Conservation (phyloP, 92 coral and sea anemone genomes). For the Porites lobata region DNA sequence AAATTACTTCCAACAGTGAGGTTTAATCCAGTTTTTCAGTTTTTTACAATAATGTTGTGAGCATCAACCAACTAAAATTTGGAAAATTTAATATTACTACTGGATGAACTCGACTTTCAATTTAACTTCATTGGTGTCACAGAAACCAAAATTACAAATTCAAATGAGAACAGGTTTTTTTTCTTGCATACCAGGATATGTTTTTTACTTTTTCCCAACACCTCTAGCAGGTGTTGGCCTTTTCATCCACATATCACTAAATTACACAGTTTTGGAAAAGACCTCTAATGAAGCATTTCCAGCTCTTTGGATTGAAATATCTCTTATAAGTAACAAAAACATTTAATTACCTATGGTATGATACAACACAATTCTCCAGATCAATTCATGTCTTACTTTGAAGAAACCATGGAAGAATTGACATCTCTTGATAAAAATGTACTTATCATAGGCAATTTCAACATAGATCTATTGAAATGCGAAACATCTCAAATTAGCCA, state of each 20-base stretch:
- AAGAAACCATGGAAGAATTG: slow-evolving; percentile 30
- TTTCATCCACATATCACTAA: slow-evolving; percentile 22
- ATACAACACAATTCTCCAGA: slow-evolving; percentile 46
- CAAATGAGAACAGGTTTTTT: background rate
- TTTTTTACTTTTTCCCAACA: slow-evolving; percentile 53
- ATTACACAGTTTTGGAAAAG: slow-evolving; percentile 34
- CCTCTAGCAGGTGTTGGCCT: slow-evolving; percentile 59
- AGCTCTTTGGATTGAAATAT: slow-evolving; percentile 44
- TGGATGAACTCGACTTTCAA: slow-evolving; percentile 40
- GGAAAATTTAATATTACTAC: slow-evolving; percentile 20
- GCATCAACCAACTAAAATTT: slow-evolving; percentile 7
- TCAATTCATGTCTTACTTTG: slow-evolving; percentile 35
- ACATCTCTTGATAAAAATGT: slow-evolving; percentile 17
- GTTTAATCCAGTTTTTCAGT: background rate
- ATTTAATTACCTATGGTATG: slow-evolving; percentile 25
- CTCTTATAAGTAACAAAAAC: slow-evolving; percentile 1
- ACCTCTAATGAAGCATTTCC: slow-evolving; percentile 23
- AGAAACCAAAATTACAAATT: slow-evolving; percentile 51
- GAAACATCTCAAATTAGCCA: slow-evolving; percentile 14
- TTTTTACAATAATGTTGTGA: slow-evolving; percentile 32
- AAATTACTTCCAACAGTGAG: no score
- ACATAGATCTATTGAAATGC: slow-evolving; percentile 41
- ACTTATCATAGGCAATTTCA: slow-evolving; percentile 53
- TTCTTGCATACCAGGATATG: slow-evolving; percentile 28
- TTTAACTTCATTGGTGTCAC: slow-evolving; percentile 51